Percentiles rank a stretch among this genome's conserved stretches.
Evolutionary conservation across 2,888 invertebrate species (phyloP).

Genomic region (Gortyna flavago): DNA sequence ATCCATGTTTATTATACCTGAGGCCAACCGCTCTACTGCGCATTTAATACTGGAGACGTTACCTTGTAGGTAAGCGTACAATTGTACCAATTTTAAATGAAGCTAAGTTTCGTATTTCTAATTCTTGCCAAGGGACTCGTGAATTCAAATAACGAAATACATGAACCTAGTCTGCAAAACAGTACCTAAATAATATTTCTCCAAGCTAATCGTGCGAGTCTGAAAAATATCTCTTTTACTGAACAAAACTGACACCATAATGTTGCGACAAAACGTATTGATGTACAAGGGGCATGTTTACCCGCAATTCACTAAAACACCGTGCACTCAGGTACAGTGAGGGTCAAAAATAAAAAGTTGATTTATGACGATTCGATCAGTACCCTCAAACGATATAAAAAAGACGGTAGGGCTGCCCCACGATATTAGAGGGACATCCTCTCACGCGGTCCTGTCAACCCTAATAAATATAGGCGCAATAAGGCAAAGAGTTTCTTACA

Average conservation of each 20-base stretch:
- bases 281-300: constrained; percentile 36
- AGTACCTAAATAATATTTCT: constrained; percentile 29
- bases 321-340: constrained; percentile 44
- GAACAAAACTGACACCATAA: constrained; percentile 41
- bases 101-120: neutral
- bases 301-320: constrained; percentile 52
- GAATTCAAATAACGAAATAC: constrained; percentile 18
- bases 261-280: constrained; percentile 35
- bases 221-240: constrained; percentile 37
- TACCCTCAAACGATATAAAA: constrained; percentile 68
- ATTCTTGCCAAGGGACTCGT: constrained; percentile 9
- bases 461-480: constrained; percentile 58
- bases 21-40: neutral
- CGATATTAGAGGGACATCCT: constrained; percentile 47
- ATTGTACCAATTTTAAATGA: constrained; percentile 10
- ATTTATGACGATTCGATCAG: constrained; percentile 73
- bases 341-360: constrained; percentile 66
- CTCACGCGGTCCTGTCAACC: constrained; percentile 60
- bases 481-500: constrained; percentile 16
- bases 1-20: neutral
- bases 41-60: neutral
- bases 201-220: neutral
- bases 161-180: constrained; percentile 7
- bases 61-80: neutral
- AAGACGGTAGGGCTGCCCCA: constrained; percentile 26